Evolutionary conservation across 2,888 invertebrate species (phyloP).

Genomic region (Apocheima hispidaria): DNA sequence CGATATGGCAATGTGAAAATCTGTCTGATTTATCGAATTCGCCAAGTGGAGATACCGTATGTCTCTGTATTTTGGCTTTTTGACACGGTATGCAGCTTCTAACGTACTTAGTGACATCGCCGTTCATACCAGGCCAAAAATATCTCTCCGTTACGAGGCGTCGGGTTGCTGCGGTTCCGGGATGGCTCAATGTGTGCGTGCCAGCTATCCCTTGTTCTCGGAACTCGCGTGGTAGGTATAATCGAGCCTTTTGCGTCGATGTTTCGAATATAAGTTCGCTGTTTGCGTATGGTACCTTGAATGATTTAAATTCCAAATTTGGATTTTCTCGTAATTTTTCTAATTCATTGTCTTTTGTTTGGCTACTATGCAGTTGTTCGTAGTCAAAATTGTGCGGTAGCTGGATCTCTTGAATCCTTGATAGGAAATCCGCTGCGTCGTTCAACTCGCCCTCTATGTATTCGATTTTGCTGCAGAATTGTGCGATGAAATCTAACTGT

Average conservation of each 20-base stretch:
- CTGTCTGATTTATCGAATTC: background rate
- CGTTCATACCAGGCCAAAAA: background rate
- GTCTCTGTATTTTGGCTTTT: background rate
- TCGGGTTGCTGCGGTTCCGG: too few species aligned
- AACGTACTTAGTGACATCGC: background rate
- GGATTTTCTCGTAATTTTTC: background rate
- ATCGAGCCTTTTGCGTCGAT: background rate
- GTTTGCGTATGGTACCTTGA: background rate
- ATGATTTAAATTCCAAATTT: background rate
- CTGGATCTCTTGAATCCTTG: too few species aligned
- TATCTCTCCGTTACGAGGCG: too few species aligned
- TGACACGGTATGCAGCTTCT: constrained; percentile 5
- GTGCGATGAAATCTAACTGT: too few species aligned
- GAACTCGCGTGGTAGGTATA: too few species aligned
- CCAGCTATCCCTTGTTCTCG: too few species aligned
- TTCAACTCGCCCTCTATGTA: background rate
- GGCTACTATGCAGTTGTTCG: too few species aligned
- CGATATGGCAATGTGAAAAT: too few species aligned
- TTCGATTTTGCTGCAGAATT: constrained; percentile 1
- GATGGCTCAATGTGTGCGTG: too few species aligned
- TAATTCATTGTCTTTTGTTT: background rate
- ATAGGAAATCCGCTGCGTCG: too few species aligned
- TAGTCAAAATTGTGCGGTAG: too few species aligned
- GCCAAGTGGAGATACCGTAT: background rate
- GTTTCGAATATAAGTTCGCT: background rate